Percentiles rank a stretch among this genome's conserved stretches.
phyloP scores from a whole-genome alignment of 2,888 invertebrate genomes.

The Metallyticus violacea region DNA sequence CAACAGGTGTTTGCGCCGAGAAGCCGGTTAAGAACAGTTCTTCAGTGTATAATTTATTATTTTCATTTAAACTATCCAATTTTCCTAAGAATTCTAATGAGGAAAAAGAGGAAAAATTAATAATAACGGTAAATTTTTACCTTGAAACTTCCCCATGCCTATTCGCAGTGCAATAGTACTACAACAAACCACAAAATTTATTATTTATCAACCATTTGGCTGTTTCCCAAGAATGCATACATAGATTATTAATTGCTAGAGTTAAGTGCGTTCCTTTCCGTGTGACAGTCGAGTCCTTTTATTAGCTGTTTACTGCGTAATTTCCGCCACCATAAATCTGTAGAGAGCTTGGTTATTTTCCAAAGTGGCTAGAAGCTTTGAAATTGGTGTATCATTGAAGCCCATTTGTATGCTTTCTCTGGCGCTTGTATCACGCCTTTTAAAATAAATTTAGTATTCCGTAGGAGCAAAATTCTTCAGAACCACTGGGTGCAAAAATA shows the following conservation, averaged over 20 bases:
- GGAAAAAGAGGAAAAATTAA: background rate
- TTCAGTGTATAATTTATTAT: background rate
- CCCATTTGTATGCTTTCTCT: background rate
- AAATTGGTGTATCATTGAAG: background rate
- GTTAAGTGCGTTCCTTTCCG: background rate
- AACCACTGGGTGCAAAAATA: background rate
- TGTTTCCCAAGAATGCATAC: background rate
- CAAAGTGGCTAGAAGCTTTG: background rate
- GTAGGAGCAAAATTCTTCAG: too few relatives aligned
- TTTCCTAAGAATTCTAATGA: background rate
- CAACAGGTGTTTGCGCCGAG: background rate
- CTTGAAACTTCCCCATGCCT: background rate
- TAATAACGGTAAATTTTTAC: background rate
- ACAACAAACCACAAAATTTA: background rate
- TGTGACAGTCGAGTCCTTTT: background rate
- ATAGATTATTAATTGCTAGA: background rate
- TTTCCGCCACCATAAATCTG: background rate
- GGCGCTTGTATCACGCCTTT: background rate
- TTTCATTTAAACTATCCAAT: background rate
- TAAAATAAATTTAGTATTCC: background rate
- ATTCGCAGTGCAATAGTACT: background rate
- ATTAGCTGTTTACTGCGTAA: background rate
- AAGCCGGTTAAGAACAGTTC: background rate
- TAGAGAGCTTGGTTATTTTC: background rate
- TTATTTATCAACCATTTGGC: background rate